Conservation (phyloP, 2,888 invertebrate genomes). For the Ptilodon capucinus region DNA sequence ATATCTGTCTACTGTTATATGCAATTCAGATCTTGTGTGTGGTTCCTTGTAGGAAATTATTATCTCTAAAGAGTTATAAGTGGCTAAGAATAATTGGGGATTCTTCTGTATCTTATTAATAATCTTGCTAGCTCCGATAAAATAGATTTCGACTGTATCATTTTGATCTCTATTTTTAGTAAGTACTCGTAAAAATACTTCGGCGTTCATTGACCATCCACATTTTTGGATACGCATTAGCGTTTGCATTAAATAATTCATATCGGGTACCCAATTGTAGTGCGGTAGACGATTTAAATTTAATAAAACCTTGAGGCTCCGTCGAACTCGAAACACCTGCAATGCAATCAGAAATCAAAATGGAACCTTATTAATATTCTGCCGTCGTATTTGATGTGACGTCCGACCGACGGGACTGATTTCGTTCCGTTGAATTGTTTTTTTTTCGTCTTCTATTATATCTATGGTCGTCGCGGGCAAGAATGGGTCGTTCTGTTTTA, state of each 20-base stretch:
- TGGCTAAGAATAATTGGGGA: too few relatives aligned
- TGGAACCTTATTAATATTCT: constrained; percentile 50
- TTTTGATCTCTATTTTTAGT: constrained; percentile 7
- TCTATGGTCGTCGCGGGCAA: constrained; percentile 19
- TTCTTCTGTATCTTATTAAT: too few relatives aligned
- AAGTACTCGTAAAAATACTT: constrained; percentile 20
- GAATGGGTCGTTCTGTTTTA: constrained; percentile 36
- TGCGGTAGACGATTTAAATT: constrained; percentile 40
- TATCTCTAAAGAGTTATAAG: too few relatives aligned
- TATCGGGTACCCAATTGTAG: constrained; percentile 39
- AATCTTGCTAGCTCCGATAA: neutral
- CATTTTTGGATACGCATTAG: constrained; percentile 26
- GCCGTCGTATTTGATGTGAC: constrained; percentile 23
- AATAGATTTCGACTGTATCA: constrained; percentile 5
- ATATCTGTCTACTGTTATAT: neutral
- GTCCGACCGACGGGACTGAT: constrained; percentile 11
- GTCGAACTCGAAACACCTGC: constrained; percentile 40
- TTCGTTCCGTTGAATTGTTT: constrained; percentile 20
- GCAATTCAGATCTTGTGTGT: neutral
- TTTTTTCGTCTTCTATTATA: constrained; percentile 31
- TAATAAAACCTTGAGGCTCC: constrained; percentile 39
- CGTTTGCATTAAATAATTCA: constrained; percentile 40
- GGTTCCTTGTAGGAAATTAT: too few relatives aligned
- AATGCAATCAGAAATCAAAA: constrained; percentile 49
- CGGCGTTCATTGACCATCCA: constrained; percentile 41